phyloP scores from a whole-genome alignment of 2,113 vertebrate species.

The Heliornis fulica region DNA sequence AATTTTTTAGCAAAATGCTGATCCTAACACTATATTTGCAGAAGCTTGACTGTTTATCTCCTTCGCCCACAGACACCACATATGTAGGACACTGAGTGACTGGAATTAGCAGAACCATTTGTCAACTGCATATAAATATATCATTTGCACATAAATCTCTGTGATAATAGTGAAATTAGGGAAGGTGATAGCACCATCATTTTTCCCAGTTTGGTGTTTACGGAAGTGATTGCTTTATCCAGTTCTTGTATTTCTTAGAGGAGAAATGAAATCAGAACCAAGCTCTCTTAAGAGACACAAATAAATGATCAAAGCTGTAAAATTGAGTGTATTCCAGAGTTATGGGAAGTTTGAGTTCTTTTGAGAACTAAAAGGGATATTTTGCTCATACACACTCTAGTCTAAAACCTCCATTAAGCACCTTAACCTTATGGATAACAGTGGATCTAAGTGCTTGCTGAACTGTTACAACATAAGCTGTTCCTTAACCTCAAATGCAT shows the following conservation, averaged over 20 bases:
- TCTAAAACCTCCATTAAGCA: not conserved
- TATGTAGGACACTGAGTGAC: constrained; percentile 35
- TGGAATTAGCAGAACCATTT: constrained; percentile 46
- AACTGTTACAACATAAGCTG: not conserved
- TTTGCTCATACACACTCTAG: not conserved
- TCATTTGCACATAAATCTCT: constrained; percentile 21
- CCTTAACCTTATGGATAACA: not conserved
- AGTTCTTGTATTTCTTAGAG: not conserved
- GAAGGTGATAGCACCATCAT: not conserved
- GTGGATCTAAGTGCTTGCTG: not conserved
- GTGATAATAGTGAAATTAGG: constrained; percentile 19
- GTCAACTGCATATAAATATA: constrained; percentile 23
- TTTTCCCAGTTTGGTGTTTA: not conserved
- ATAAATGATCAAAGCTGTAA: not conserved
- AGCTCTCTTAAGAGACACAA: not conserved
- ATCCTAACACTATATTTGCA: not conserved
- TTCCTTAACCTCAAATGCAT: not conserved
- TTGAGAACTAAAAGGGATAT: not conserved
- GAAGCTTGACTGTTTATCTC: constrained; percentile 18
- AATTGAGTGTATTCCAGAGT: not conserved
- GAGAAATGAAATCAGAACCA: not conserved
- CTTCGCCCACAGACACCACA: constrained; percentile 20
- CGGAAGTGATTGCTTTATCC: not conserved
- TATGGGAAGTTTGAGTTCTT: not conserved
- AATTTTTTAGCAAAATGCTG: constrained; percentile 41